Base-by-base conservation (phyloP, 1,140 invertebrate genomes). In the Magallana ariakensis region DNA sequence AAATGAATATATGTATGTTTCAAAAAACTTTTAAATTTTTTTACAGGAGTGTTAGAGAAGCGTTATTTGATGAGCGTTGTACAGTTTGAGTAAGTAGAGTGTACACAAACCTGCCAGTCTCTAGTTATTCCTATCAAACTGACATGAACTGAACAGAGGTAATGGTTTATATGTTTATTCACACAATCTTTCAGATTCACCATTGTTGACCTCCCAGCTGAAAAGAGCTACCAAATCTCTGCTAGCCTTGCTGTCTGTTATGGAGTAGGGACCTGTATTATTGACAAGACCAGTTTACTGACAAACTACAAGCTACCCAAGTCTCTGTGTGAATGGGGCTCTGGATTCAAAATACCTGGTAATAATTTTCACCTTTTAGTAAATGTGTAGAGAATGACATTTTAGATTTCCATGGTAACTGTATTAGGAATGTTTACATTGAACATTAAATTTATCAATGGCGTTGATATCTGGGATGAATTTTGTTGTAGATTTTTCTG, bases 401-500 rank as follows among this genome's bases (percentile, higher is more conserved):
- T 33, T 1, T 33, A 3, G 33, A 46, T 4, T 4, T 46, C 5
- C 33, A 46, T 46, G 33, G 2, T 46, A 46, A 4, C 33, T 46
- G 1, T 46, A 46, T 46, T 5, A 46, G 0, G 5, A 46, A 46
- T 46, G 33, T 46, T 46, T 46, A 2, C 33, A 46, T 46, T 5
- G 5, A 4, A 5, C 33, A 46, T 46, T 2, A 5, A 46, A 5
- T 46, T 46, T 2, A 46, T 46, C 33, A 46, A 5, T 46, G 33
- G 33, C 5, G 33, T 46, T 46, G 33, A 46, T 46, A 46, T 46
- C 33, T 46, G 22, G 0, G 22, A 22, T 66, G 62, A 56, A 53
- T 16, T n/a, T 22, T 46, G 33, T 85, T 87, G 6, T 22, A 87
- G 87, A 75, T 55, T 87, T 85, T n/a, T 80, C 83, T 56, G 57